Percentiles rank a stretch among this genome's conserved stretches.
These are phyloP conservation scores for Periplaneta americana DNA, from an alignment of 1,140 invertebrate species.

Conservation along the genomic window DNA sequence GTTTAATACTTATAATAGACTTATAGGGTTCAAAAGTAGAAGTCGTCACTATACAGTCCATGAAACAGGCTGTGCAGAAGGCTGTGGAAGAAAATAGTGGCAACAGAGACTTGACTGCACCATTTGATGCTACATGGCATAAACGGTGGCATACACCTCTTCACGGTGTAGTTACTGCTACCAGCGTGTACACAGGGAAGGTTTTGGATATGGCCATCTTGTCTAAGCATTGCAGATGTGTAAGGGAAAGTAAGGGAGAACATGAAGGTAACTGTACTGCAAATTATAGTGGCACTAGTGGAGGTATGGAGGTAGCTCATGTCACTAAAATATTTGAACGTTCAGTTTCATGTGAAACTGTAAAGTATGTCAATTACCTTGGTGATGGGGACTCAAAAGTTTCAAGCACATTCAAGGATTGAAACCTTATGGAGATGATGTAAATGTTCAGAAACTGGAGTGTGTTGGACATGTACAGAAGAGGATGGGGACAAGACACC, in stretches of 20 bases:
- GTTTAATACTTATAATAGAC: slow-evolving; percentile 6
- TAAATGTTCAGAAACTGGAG: slow-evolving; percentile 21
- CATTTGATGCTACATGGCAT: slow-evolving; percentile 23
- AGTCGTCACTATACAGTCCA: background rate
- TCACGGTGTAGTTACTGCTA: slow-evolving; percentile 17
- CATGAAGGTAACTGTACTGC: slow-evolving; percentile 12
- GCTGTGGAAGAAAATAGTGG: slow-evolving; percentile 4
- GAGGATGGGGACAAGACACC: slow-evolving; percentile 16
- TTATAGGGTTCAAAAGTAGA: background rate
- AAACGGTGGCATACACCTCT: slow-evolving; percentile 18
- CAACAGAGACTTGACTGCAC: slow-evolving; percentile 13
- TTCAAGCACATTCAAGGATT: slow-evolving; percentile 15
- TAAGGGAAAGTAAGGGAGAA: background rate
- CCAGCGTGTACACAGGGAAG: slow-evolving; percentile 18
- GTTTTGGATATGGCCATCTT: slow-evolving; percentile 20
- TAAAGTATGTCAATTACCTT: slow-evolving; percentile 23
- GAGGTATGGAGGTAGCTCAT: slow-evolving; percentile 21
- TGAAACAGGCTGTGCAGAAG: slow-evolving; percentile 3
- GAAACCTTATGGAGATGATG: slow-evolving; percentile 20
- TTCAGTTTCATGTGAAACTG: slow-evolving; percentile 13
- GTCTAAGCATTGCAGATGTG: slow-evolving; percentile 20
- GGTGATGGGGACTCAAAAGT: slow-evolving; percentile 22
- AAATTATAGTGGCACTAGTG: slow-evolving; percentile 18
- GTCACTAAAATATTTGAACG: slow-evolving; percentile 20
- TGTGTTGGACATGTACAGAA: slow-evolving; percentile 23